Evolutionary conservation across 2,113 vertebrate genomes (phyloP), one percentile per base, ranked within the genome.

Genomic region (Eidolon helvum): DNA sequence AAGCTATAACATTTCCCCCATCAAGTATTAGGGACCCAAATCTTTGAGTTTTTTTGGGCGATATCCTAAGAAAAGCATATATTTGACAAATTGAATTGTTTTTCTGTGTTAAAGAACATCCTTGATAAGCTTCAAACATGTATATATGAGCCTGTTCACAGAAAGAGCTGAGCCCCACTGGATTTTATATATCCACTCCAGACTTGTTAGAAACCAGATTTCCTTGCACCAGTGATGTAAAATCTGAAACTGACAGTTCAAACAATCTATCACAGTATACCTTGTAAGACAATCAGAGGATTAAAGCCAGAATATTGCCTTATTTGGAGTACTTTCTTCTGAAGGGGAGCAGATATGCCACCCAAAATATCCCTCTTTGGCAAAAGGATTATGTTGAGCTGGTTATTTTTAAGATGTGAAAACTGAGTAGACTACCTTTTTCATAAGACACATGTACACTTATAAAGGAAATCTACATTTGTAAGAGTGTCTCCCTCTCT

Each of bases 61-160:
- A 12, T 50, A 12, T 3, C 48, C 48, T 50, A 50, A 12, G 48
- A 50, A 50, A 50, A 50, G 48, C 48, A 63, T 28, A 15, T 28
- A 90, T 65, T 84, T 84, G 57, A 79, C 24, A 96, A 79, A 90
- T 43, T 66, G 63, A 94, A 61, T 91, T 75, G 16, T 88, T 95
- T 72, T 59, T 69, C 15, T 91, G 24, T 68, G 33, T 91, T 91
- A 79, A 85, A 89, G 72, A 77, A 88, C 63, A n/a, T 50, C 26
- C 45, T 94, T 95, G 69, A 9, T 78, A 63, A 43, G 19, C 43
- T 87, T 77, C 24, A 79, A 53, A 26, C 43, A 65, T 35, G 45
- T 24, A 22, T 65, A 77, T 71, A 19, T 3, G 38, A 80, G 7
- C 40, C 8, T 68, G 15, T 71, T 82, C 22, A 65, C 16, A 48